Conservation (phyloP, 2,888 invertebrate species). For the Amblyjoppa proteus region DNA sequence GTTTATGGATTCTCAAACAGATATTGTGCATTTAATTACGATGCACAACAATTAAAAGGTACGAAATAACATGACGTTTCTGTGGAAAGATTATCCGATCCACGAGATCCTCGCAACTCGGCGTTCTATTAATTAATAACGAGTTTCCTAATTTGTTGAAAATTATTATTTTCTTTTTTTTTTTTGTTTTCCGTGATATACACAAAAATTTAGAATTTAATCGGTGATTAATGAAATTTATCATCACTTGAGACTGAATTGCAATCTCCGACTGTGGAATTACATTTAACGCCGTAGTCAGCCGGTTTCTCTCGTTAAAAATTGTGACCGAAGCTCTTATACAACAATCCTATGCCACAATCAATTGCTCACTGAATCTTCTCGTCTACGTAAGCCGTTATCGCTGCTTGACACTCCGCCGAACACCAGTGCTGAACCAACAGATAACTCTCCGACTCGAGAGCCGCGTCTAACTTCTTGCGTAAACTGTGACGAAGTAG, state of each 20-base stretch:
- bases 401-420: conserved; percentile 88
- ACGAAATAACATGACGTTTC: conserved; percentile 22
- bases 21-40: conserved; percentile 12
- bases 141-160: conserved; percentile 21
- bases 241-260: conserved; percentile 1
- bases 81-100: conserved; percentile 20
- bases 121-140: conserved; percentile 13
- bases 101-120: conserved; percentile 3
- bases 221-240: conserved; percentile 39
- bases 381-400: conserved; percentile 81
- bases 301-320: conserved; percentile 39
- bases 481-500: conserved; percentile 87
- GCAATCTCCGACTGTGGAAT: not conserved
- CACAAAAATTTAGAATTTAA: conserved; percentile 64
- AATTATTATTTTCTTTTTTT: not conserved
- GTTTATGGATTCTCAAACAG: conserved; percentile 52
- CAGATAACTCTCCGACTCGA: conserved; percentile 89
- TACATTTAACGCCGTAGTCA: conserved; percentile 4
- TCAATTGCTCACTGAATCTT: conserved; percentile 76
- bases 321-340: conserved; percentile 44
- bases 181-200: conserved; percentile 25
- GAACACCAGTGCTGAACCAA: conserved; percentile 92
- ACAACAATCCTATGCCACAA: conserved; percentile 57
- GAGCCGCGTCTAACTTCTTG: conserved; percentile 87
- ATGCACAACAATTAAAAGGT: conserved; percentile 31